A percentile compares a stretch with the other conserved stretches of the same genome.
Evolutionary conservation across 2,797 vertebrate genomes (phyloP).

Genomic region (Thunnus albacares): DNA sequence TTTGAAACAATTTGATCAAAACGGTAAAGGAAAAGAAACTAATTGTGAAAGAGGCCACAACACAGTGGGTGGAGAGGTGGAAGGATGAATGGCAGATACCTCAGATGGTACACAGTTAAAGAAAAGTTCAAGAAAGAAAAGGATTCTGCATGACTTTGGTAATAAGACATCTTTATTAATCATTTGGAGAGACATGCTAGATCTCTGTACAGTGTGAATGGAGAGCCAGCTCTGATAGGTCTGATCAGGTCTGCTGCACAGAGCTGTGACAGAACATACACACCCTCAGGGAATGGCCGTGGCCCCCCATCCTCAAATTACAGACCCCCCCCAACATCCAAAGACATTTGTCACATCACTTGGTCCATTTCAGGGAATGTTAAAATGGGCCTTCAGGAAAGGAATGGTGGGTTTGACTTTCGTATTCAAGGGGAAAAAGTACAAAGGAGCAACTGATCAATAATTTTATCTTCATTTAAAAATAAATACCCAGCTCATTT

Average conservation of each 20-base stretch:
- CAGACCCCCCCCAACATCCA: constrained; percentile 60
- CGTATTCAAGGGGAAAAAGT: constrained; percentile 33
- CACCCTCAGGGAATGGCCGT: constrained; percentile 42
- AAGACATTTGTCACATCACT: constrained; percentile 58
- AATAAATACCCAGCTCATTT: constrained; percentile 60
- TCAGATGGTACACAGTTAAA: neutral
- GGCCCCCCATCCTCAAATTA: constrained; percentile 44
- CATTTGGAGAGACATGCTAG: constrained; percentile 87
- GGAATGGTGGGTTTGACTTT: constrained; percentile 22
- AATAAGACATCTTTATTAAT: constrained; percentile 89
- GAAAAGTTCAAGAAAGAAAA: constrained; percentile 14
- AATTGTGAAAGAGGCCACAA: neutral
- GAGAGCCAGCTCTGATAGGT: constrained; percentile 70
- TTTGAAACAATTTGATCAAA: neutral
- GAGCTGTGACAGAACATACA: constrained; percentile 71
- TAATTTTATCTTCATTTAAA: constrained; percentile 49
- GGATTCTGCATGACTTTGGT: constrained; percentile 60
- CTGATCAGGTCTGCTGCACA: constrained; percentile 69
- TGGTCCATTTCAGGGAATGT: constrained; percentile 68
- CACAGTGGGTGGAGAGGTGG: neutral
- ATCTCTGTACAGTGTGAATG: constrained; percentile 87
- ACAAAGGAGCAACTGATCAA: constrained; percentile 47
- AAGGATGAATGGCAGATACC: neutral
- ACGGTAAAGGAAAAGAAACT: neutral
- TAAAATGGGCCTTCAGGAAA: constrained; percentile 23